Evolutionary conservation across 2,888 invertebrate genomes (phyloP).

Genomic region (Aelia acuminata): DNA sequence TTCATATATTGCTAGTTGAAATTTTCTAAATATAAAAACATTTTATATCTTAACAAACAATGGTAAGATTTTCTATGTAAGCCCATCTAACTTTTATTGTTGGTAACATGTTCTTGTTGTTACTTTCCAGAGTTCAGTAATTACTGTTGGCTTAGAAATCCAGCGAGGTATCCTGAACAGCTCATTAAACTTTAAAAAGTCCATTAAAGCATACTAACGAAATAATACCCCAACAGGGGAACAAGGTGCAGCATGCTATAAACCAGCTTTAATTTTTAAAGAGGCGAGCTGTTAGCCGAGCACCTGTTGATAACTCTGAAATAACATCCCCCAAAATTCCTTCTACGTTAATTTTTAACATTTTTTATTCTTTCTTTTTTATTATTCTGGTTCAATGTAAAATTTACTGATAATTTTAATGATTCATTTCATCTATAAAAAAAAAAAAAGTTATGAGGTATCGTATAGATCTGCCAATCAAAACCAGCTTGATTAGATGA

Average conservation of each 20-base stretch:
- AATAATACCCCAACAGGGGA: not conserved
- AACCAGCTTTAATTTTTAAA: constrained; percentile 20
- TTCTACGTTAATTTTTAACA: not conserved
- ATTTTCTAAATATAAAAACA: too few relatives aligned
- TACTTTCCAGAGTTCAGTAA: not conserved
- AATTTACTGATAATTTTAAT: too few relatives aligned
- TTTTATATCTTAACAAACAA: too few relatives aligned
- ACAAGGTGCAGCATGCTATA: not conserved
- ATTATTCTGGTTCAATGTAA: not conserved
- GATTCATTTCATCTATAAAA: too few relatives aligned
- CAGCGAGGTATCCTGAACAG: not conserved
- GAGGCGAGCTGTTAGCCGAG: not conserved
- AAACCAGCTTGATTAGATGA: too few relatives aligned
- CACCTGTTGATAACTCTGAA: not conserved
- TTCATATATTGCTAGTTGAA: too few relatives aligned
- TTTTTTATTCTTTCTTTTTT: not conserved
- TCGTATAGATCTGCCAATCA: too few relatives aligned
- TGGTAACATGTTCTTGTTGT: too few relatives aligned
- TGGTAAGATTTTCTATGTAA: too few relatives aligned
- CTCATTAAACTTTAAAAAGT: constrained; percentile 6
- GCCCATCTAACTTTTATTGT: too few relatives aligned
- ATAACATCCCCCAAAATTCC: not conserved
- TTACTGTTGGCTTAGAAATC: not conserved
- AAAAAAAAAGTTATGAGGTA: too few relatives aligned
- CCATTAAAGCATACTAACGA: constrained; percentile 11